Evolutionary conservation across 2,797 vertebrate species (phyloP), one percentile per base, ranked within the genome.

Genomic region (Pelobates cultripes): DNA sequence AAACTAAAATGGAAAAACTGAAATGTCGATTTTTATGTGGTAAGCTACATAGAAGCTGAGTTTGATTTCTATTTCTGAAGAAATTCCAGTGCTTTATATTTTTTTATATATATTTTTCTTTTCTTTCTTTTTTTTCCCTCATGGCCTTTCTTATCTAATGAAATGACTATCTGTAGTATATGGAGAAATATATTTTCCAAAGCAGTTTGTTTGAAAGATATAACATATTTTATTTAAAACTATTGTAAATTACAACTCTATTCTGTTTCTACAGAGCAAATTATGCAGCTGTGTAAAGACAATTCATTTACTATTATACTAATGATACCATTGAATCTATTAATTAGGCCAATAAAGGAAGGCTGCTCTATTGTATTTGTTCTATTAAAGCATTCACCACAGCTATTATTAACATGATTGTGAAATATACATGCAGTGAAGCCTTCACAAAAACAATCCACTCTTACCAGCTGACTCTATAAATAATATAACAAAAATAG

Each of bases 391-490:
- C 10, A 55, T 55, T 73, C 17, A n/a, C 51, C 47, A 55, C 47
- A 60, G 71, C 47, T 73, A 57, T 55, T 72, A 72, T 72, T 51
- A 72, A 53, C 51, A 12, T 72, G 3, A 72, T 72, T 72, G 43
- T 53, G 45, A 53, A 53, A 14, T 72, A 53, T 40, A 47, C 15
- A 17, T 72, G 17, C 45, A 72, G 17, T 53, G 7, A 72, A 72
- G 17, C 44, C 15, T 72, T 28, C n/a, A 64, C 28, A 7, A 10
- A 28, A 64, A 64, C 14, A 64, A 10, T 10, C 4, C 15, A 60
- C 10, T n/a, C 15, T 60, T 60, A 4, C 12, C 15, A 12, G 57
- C 15, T 13, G 14, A 60, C 28, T 28, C 28, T 28, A 28, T 28
- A 28, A 28, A 28, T 28, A 28, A 28, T 28, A 28, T 28, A 28